phyloP scores from a whole-genome alignment of 1,140 invertebrate genomes.

The Steinernema feltiae region DNA sequence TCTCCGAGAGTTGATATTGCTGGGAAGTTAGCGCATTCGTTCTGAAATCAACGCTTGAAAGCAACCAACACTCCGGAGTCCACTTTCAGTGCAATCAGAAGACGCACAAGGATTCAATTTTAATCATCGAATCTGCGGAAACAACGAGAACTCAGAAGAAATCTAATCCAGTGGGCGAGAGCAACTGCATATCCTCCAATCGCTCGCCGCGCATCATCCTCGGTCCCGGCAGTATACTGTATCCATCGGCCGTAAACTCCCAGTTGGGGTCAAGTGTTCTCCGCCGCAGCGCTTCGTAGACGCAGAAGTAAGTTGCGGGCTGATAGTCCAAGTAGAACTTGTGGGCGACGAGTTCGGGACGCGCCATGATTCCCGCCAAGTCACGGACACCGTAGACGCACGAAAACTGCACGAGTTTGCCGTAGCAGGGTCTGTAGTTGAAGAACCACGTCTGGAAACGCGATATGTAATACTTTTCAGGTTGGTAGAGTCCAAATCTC shows the following conservation, averaged over 20 bases:
- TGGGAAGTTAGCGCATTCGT: no score
- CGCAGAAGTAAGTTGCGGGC: slow-evolving; percentile 28
- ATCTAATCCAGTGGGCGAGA: background rate
- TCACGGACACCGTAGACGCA: slow-evolving; percentile 28
- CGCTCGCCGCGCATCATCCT: background rate
- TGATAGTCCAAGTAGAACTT: slow-evolving; percentile 29
- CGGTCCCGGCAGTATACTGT: background rate
- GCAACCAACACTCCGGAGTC: no score
- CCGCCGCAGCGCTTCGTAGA: background rate
- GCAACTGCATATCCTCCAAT: background rate
- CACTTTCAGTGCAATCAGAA: no score
- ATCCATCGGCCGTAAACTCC: background rate
- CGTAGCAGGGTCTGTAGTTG: background rate
- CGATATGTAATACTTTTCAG: background rate
- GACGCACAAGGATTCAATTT: no score
- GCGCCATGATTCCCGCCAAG: slow-evolving; percentile 8
- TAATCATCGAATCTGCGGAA: background rate
- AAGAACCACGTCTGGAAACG: background rate
- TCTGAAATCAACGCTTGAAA: no score
- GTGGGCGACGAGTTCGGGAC: slow-evolving; percentile 26
- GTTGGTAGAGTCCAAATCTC: background rate
- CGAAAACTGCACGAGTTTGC: slow-evolving; percentile 16
- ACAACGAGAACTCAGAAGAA: background rate
- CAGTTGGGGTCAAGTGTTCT: background rate
- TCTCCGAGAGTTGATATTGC: no score